Base-by-base conservation (phyloP, 2,113 vertebrate genomes). In the Cnemophilus loriae region DNA sequence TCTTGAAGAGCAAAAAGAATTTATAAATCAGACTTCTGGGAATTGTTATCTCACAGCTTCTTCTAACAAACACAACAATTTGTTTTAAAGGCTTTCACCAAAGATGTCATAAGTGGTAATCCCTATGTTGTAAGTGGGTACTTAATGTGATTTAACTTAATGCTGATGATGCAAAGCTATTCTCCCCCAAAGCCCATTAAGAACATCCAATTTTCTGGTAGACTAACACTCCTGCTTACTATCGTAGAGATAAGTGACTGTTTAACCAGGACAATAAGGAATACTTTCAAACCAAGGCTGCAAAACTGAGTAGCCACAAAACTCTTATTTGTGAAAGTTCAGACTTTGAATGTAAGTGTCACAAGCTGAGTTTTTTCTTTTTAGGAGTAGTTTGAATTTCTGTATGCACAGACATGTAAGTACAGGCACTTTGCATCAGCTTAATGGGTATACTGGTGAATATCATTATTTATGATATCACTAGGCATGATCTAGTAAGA, bases 81-180 rank as follows among this genome's bases (percentile, higher is more conserved):
- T 96, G 92, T 97, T 96, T 96, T 94, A 95, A 96, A 96, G 91
- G 93, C 94, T 97, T 96, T 96, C 96, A 97, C 91, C 90, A 80
- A 87, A 93, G 84, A 96, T 96, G 97, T 96, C 90, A 77, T 84
- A 73, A 95, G 96, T 93, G 91, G 90, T 95, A 97, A 95, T 93
- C 91, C 94, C 71, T 49, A 12, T 75, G 85, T 96, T 88, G 89
- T 89, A 96, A 96, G 91, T 91, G 83, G 87, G 64, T 90, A 68
- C 93, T 89, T 84, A 92, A 85, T 78, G 92, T 90, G 93, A 88
- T 91, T 95, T 95, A 97, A 93, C 95, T 93, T 92, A 95, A 95
- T 92, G 95, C 92, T 86, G 96, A 93, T 80, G 93, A 91, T 94
- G 90, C 95, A 86, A 89, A 96, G 90, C 86, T 91, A 94, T 91